A percentile compares a stretch with the other conserved stretches of the same genome.
phyloP scores from a whole-genome alignment of 2,113 vertebrate species.

The Ia io region DNA sequence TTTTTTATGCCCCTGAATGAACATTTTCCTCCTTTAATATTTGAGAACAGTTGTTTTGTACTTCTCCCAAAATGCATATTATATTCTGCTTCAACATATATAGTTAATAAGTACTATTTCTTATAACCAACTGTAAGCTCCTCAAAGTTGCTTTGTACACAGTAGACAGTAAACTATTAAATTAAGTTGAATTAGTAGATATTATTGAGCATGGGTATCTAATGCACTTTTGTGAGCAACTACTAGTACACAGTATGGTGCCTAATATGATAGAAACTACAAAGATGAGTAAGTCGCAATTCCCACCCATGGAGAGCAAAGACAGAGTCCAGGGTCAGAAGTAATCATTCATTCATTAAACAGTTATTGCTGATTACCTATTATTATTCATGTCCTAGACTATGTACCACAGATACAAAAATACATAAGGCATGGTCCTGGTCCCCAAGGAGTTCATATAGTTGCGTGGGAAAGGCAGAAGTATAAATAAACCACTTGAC shows the following conservation, averaged over 20 bases:
- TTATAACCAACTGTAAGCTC: neutral
- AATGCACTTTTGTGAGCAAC: neutral
- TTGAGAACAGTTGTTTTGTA: neutral
- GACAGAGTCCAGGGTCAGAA: neutral
- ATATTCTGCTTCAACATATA: neutral
- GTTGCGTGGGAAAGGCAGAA: neutral
- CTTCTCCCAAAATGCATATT: neutral
- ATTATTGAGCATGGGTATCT: neutral
- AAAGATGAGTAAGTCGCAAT: neutral
- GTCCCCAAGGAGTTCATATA: neutral
- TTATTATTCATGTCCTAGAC: neutral
- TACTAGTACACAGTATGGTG: neutral
- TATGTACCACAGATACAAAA: neutral
- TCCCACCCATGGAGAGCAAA: neutral
- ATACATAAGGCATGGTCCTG: neutral
- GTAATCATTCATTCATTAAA: neutral
- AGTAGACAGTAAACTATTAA: slow-evolving; percentile 8
- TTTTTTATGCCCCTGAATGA: neutral
- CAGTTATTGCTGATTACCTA: neutral
- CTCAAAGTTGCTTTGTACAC: neutral
- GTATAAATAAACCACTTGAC: neutral
- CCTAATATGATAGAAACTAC: neutral
- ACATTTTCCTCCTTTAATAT: neutral
- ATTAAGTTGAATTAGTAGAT: neutral
- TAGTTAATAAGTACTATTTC: neutral